Conservation (phyloP, 2,797 vertebrate genomes). For the Arctocebus calabarensis region DNA sequence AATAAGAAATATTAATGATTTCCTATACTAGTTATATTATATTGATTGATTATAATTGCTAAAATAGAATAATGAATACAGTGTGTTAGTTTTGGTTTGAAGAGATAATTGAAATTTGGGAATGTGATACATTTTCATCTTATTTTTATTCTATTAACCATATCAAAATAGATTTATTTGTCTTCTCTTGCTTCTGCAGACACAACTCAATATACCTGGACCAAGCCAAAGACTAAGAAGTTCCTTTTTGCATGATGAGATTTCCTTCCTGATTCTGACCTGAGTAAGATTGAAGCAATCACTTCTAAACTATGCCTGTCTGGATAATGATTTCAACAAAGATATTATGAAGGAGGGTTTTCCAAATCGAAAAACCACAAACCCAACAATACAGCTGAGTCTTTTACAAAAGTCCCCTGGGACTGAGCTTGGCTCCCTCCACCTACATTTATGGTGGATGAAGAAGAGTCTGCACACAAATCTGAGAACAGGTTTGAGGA, state of each 20-base stretch:
- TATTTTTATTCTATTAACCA: background rate
- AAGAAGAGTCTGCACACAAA: background rate
- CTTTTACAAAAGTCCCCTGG: background rate
- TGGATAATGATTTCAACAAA: background rate
- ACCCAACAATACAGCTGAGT: background rate
- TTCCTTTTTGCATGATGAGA: background rate
- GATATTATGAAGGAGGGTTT: background rate
- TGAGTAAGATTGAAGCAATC: background rate
- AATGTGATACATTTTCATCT: background rate
- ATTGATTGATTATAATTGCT: background rate
- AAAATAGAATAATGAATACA: background rate
- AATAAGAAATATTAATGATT: background rate
- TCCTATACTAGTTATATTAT: background rate
- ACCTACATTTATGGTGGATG: background rate
- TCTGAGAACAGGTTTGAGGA: background rate
- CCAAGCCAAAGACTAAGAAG: background rate
- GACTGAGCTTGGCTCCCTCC: background rate
- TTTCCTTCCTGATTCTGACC: background rate
- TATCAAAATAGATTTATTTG: background rate
- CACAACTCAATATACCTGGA: background rate
- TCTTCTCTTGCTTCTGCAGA: background rate
- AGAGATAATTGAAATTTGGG: conserved; percentile 12
- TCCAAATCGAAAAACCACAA: background rate
- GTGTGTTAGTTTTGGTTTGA: background rate
- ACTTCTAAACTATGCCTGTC: background rate